A percentile compares a stretch with the other conserved stretches of the same genome.
Conservation (phyloP, 2,888 invertebrate genomes). For the Carpatolechia fugitivella region DNA sequence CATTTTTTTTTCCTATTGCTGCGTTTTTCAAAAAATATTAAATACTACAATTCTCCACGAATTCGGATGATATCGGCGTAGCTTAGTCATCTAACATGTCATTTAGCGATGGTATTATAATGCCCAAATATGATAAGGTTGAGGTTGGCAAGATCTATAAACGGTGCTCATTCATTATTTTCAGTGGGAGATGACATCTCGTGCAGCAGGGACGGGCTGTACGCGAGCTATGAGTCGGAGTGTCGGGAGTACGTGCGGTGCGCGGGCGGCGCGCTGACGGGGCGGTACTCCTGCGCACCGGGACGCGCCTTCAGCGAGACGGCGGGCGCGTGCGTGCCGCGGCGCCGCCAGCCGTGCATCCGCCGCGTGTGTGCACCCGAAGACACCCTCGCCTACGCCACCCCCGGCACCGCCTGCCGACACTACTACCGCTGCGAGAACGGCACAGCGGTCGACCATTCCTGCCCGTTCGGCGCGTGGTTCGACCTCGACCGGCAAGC, state of each 20-base stretch:
- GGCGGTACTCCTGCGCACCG: slow-evolving; percentile 56
- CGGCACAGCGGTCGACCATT: slow-evolving; percentile 65
- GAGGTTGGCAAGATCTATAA: slow-evolving; percentile 9
- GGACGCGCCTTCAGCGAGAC: slow-evolving; percentile 67
- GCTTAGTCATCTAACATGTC: not conserved
- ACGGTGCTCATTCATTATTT: slow-evolving; percentile 25
- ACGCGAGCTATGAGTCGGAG: slow-evolving; percentile 63
- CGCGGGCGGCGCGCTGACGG: slow-evolving; percentile 43
- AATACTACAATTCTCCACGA: not conserved
- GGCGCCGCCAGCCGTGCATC: slow-evolving; percentile 55
- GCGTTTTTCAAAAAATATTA: not conserved
- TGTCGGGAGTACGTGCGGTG: slow-evolving; percentile 72
- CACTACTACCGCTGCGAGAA: slow-evolving; percentile 79
- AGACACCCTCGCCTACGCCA: slow-evolving; percentile 69
- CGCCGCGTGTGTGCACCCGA: slow-evolving; percentile 56
- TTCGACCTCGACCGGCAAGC: slow-evolving; percentile 77
- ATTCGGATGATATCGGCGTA: not conserved
- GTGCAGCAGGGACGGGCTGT: slow-evolving; percentile 63
- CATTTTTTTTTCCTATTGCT: not conserved
- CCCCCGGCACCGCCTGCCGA: slow-evolving; percentile 77
- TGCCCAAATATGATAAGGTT: slow-evolving; percentile 14
- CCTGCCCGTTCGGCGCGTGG: slow-evolving; percentile 76
- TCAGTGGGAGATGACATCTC: slow-evolving; percentile 48
- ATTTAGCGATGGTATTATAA: not conserved
- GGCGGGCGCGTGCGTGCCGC: slow-evolving; percentile 62